Conservation (phyloP, 2,113 vertebrate species). For the Odontesthes bonariensis region DNA sequence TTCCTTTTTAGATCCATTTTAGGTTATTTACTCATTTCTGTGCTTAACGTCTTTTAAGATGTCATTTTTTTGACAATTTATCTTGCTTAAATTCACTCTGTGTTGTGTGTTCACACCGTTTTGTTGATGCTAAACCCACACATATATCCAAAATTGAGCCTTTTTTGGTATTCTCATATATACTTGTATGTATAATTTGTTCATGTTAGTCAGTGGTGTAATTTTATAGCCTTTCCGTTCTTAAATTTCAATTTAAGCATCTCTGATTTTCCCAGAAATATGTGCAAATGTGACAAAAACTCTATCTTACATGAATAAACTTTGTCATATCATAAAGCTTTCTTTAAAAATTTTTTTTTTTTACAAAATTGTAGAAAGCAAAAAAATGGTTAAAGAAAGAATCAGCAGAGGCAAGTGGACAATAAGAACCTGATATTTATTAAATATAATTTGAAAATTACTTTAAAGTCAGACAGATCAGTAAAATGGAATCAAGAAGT, state of each 20-base stretch:
- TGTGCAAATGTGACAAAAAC: not conserved
- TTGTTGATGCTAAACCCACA: too few relatives aligned
- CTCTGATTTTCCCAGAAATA: not conserved
- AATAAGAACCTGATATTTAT: conserved; percentile 86
- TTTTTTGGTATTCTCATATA: too few relatives aligned
- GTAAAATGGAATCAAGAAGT: conserved; percentile 71
- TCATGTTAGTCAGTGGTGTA: not conserved
- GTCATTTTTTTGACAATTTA: too few relatives aligned
- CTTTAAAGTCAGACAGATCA: conserved; percentile 77
- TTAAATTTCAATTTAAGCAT: not conserved
- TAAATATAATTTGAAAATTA: conserved; percentile 86
- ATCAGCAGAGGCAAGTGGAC: conserved; percentile 46
- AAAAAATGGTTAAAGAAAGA: not conserved
- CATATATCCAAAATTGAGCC: too few relatives aligned
- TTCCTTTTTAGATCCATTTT: too few relatives aligned
- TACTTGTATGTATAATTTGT: too few relatives aligned
- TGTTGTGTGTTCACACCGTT: too few relatives aligned
- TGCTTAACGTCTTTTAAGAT: not conserved
- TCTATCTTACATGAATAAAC: conserved; percentile 22
- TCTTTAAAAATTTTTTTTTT: not conserved
- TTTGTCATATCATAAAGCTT: too few relatives aligned
- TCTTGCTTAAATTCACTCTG: too few relatives aligned
- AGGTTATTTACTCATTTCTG: not conserved
- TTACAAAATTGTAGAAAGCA: not conserved
- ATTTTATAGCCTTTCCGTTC: conserved; percentile 1